Base-by-base conservation (phyloP, 35 echinoderm and acorn worm genomes). In the Diadema setosum region DNA sequence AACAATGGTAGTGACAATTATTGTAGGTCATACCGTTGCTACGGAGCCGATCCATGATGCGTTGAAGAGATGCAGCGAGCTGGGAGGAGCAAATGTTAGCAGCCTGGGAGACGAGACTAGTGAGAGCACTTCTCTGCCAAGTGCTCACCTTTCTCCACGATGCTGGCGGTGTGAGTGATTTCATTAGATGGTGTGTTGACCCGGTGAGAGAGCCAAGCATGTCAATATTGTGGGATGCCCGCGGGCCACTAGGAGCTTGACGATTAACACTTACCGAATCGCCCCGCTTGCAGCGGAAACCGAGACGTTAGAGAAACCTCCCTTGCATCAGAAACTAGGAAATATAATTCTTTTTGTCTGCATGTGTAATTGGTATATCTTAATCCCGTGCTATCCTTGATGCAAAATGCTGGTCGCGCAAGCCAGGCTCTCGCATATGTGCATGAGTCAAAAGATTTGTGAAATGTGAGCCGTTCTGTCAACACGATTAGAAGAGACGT, bases 211-310 rank as follows among this genome's bases (percentile, higher is more conserved):
- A 18, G 63, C 26, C 63, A 34, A 67, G 27, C 63, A 5, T 67
- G 63, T 67, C 63, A 67, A 67, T 67, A 67, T 67, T 67, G 63
- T 26, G 30, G 26, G 63, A 67, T 67, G 63, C 63, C 63, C 63
- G 16, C 63, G 37, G 63, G 63, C 63, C 25, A 34, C 14, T 33
- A 34, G 14, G 63, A 67, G 37, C 63, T 67, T 67, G 63, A 67
- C 63, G 37, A 67, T 34, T 67, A 67, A 67, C 63, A 67, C 63
- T 67, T 67, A 67, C 63, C 37, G 63, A 67, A 67, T 67, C 63
- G 37, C 30, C 30, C 37, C n/a, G n/a, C n/a, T n/a, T n/a, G n/a
- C 63, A 26, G 16, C 63, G 37, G 63, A 34, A 26, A 7, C 27
- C 14, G 37, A 34, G 14, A 34, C 30, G 37, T 34, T 67, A 33